These are phyloP conservation scores for Harpalus rufipes DNA, from an alignment of 2,888 invertebrate genomes.

Conservation along the genomic window DNA sequence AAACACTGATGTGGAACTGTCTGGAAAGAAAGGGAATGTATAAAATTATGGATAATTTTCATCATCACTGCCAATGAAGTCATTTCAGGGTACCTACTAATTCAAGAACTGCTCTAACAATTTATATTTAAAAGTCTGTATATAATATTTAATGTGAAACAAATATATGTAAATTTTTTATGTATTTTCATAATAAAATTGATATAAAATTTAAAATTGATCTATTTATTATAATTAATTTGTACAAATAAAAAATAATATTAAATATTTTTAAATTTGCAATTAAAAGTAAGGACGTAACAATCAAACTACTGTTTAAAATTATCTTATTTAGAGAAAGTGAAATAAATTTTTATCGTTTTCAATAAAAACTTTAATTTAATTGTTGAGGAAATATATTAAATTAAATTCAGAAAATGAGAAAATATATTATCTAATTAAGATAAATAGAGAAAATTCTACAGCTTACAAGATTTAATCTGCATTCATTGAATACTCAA, in stretches of 20 bases:
- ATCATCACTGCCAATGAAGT: neutral
- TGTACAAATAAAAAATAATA: neutral
- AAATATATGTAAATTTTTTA: conserved; percentile 36
- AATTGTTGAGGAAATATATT: too few species aligned
- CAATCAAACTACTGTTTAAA: neutral
- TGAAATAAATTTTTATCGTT: neutral
- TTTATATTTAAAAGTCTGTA: conserved; percentile 24
- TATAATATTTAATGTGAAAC: conserved; percentile 30
- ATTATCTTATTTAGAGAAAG: neutral
- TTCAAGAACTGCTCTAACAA: conserved; percentile 9
- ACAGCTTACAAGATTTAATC: neutral
- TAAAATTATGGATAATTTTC: conserved; percentile 2
- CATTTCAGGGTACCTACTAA: conserved; percentile 41
- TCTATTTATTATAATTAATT: too few species aligned
- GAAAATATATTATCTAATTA: neutral
- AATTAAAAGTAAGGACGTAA: neutral
- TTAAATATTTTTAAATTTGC: neutral
- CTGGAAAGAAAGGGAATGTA: neutral
- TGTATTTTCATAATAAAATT: conserved; percentile 52
- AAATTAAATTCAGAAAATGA: neutral
- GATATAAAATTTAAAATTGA: conserved; percentile 17
- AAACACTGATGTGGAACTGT: neutral
- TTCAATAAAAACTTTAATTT: neutral
- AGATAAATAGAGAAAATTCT: neutral
- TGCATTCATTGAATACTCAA: neutral